phyloP scores from a whole-genome alignment of 2,888 invertebrate species.

The Odontomyia ornata region DNA sequence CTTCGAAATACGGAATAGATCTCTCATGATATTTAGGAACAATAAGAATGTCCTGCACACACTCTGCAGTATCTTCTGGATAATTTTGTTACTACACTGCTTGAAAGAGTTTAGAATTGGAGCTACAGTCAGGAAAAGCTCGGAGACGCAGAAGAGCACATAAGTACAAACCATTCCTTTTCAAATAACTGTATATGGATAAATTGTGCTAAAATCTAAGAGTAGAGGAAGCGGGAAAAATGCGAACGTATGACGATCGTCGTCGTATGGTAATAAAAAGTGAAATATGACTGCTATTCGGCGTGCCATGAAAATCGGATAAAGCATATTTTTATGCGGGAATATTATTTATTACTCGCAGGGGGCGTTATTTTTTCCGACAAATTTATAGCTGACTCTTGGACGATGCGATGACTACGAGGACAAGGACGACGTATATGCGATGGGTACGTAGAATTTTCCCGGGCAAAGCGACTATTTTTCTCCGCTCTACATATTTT shows the following conservation, averaged over 20 bases:
- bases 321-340: constrained; percentile 61
- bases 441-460: constrained; percentile 4
- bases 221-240: not conserved
- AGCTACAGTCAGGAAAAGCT: too few relatives aligned
- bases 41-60: too few relatives aligned
- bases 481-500: constrained; percentile 49
- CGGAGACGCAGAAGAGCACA: too few relatives aligned
- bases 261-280: constrained; percentile 59
- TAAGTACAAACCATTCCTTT: not conserved
- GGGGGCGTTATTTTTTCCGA: constrained; percentile 56
- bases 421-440: not conserved
- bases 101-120: too few relatives aligned
- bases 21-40: too few relatives aligned
- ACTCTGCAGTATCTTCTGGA: too few relatives aligned
- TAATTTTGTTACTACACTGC: too few relatives aligned
- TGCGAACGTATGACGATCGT: constrained; percentile 49
- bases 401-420: constrained; percentile 21
- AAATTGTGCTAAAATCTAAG: constrained; percentile 20
- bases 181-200: not conserved
- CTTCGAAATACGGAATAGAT: too few relatives aligned
- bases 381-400: constrained; percentile 51
- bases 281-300: constrained; percentile 61
- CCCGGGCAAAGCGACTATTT: constrained; percentile 21
- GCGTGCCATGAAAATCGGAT: constrained; percentile 63
- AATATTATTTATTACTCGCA: constrained; percentile 62